These are phyloP conservation scores for Drosophila koepferae DNA, from an alignment of 2,888 invertebrate genomes.

Conservation along the genomic window DNA sequence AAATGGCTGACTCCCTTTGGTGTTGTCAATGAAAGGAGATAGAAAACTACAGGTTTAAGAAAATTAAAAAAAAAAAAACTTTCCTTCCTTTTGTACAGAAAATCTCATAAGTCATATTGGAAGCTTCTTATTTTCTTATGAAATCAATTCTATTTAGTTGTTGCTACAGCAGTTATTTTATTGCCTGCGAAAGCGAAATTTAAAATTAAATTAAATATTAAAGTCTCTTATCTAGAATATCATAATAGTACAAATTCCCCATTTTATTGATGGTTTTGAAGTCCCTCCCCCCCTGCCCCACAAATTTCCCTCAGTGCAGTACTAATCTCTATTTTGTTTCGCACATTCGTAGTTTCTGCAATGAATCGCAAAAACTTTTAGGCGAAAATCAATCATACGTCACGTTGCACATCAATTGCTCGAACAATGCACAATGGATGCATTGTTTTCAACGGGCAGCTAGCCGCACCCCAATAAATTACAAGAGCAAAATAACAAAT, in stretches of 20 bases:
- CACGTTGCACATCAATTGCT: slow-evolving; percentile 68
- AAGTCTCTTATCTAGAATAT: too few species aligned
- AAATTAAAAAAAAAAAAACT: not conserved
- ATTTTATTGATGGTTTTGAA: not conserved
- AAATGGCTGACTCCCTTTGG: not conserved
- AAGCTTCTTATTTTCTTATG: not conserved
- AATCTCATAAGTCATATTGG: not conserved
- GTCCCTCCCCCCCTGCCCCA: too few species aligned
- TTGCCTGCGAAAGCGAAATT: not conserved
- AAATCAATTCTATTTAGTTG: not conserved
- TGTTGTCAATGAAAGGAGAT: too few species aligned
- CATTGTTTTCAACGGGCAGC: not conserved
- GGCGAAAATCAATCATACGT: slow-evolving; percentile 69
- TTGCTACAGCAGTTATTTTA: not conserved
- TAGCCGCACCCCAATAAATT: slow-evolving; percentile 43
- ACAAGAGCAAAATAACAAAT: slow-evolving; percentile 2
- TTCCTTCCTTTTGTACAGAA: not conserved
- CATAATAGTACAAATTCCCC: not conserved
- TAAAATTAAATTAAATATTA: too few species aligned
- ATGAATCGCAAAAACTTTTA: slow-evolving; percentile 34
- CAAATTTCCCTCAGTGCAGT: not conserved
- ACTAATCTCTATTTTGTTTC: slow-evolving; percentile 39
- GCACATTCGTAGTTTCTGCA: slow-evolving; percentile 26
- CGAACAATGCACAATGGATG: slow-evolving; percentile 9
- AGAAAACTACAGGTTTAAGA: not conserved